Conservation (phyloP, 1,140 invertebrate genomes). For the Cepaea nemoralis region DNA sequence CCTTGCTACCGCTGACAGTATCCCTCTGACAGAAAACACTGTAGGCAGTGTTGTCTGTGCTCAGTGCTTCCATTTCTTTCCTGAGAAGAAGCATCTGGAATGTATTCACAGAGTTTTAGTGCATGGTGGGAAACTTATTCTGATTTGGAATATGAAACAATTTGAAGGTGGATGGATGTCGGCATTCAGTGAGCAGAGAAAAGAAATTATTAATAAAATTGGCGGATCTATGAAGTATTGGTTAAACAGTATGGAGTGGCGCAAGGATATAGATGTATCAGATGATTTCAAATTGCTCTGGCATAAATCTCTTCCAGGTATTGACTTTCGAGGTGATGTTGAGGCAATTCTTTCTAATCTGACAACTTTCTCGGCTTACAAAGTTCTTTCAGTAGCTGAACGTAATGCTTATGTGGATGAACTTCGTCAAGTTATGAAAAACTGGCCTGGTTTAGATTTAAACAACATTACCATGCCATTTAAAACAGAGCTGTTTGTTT, state of each 20-base stretch:
- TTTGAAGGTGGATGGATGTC: slow-evolving; percentile 21
- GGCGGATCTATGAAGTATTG: neutral
- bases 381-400: neutral
- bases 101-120: slow-evolving; percentile 48
- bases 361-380: slow-evolving; percentile 19
- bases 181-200: slow-evolving; percentile 2
- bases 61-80: slow-evolving; percentile 54
- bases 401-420: slow-evolving; percentile 4
- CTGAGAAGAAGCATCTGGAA: slow-evolving; percentile 31
- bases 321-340: neutral
- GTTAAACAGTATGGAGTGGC: slow-evolving; percentile 22
- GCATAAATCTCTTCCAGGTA: neutral
- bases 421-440: neutral
- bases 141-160: slow-evolving; percentile 23
- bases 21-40: neutral
- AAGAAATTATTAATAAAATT: neutral
- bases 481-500: neutral
- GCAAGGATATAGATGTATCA: neutral
- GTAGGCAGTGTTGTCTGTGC: slow-evolving; percentile 44
- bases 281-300: slow-evolving; percentile 4
- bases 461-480: slow-evolving; percentile 13
- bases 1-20: slow-evolving; percentile 25
- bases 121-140: slow-evolving; percentile 44
- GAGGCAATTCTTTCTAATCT: slow-evolving; percentile 5
- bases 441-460: slow-evolving; percentile 24